These are phyloP conservation scores for Oryctes rhinoceros DNA, from an alignment of 1,140 invertebrate species.

Conservation along the genomic window DNA sequence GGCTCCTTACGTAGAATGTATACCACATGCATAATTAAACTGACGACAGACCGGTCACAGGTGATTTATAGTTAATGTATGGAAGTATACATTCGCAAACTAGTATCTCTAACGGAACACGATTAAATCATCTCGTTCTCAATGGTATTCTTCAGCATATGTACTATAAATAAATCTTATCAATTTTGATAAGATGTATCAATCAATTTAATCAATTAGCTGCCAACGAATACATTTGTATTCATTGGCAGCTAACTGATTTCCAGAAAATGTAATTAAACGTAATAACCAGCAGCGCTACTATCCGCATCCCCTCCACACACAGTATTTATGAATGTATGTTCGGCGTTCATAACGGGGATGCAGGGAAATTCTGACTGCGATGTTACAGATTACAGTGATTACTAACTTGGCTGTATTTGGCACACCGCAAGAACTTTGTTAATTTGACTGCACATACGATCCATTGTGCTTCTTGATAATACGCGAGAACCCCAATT, in stretches of 20 bases:
- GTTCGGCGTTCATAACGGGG: background rate
- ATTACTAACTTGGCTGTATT: background rate
- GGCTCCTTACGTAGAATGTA: background rate
- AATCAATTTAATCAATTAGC: no score
- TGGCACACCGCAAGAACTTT: background rate
- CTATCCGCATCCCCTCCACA: background rate
- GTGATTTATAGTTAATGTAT: slow-evolving; percentile 11
- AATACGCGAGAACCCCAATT: background rate
- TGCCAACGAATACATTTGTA: no score
- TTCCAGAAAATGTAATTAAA: slow-evolving; percentile 35
- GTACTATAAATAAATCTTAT: background rate
- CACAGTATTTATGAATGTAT: background rate
- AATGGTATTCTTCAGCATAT: background rate
- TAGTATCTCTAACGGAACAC: background rate
- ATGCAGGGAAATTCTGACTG: background rate
- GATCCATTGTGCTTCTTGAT: background rate
- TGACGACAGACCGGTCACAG: slow-evolving; percentile 4
- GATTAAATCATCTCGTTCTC: background rate
- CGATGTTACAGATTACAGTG: slow-evolving; percentile 1
- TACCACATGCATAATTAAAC: slow-evolving; percentile 14
- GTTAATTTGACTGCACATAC: slow-evolving; percentile 20
- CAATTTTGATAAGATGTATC: no score
- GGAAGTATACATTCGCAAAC: background rate
- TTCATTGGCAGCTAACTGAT: slow-evolving; percentile 13
- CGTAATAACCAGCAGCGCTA: background rate